Percentiles rank a stretch among this genome's conserved stretches.
Conservation (phyloP, 2,113 vertebrate genomes). For the Myiozetetes cayanensis region DNA sequence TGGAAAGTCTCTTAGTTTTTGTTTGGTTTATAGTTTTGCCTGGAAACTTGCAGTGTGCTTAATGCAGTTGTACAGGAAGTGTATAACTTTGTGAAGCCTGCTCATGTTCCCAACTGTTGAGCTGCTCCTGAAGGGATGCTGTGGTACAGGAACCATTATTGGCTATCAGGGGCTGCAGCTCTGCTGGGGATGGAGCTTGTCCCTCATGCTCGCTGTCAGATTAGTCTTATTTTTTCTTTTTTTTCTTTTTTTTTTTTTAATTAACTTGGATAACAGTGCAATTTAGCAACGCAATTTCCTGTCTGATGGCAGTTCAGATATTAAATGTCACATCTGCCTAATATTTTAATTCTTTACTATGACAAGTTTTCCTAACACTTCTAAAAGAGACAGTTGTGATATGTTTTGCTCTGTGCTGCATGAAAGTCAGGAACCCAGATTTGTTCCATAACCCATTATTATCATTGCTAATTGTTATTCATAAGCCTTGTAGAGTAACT, state of each 20-base stretch:
- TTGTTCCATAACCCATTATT: not conserved
- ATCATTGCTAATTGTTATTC: not conserved
- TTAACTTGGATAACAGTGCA: not conserved
- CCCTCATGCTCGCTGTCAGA: not conserved
- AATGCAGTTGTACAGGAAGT: not conserved
- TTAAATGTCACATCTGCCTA: conserved; percentile 4
- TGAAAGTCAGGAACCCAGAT: not conserved
- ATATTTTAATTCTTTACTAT: not conserved
- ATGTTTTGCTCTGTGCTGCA: not conserved
- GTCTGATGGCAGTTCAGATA: not conserved
- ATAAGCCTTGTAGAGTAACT: not conserved
- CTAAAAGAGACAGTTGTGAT: not conserved
- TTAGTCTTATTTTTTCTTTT: not conserved
- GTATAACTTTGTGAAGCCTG: rapidly evolving
- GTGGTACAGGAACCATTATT: not conserved
- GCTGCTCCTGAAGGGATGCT: not conserved
- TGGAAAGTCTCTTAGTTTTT: not conserved
- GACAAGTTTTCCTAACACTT: conserved; percentile 2
- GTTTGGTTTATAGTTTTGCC: not conserved
- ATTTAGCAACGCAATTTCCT: not conserved
- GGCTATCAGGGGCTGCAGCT: not conserved
- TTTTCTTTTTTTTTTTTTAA: not conserved
- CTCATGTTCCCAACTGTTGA: rapidly evolving
- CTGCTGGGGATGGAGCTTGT: not conserved
- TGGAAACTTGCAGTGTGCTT: not conserved